A percentile compares a stretch with the other conserved stretches of the same genome.
Evolutionary conservation across 2,797 vertebrate genomes (phyloP).

Genomic region (Coregonus ussuriensis): DNA sequence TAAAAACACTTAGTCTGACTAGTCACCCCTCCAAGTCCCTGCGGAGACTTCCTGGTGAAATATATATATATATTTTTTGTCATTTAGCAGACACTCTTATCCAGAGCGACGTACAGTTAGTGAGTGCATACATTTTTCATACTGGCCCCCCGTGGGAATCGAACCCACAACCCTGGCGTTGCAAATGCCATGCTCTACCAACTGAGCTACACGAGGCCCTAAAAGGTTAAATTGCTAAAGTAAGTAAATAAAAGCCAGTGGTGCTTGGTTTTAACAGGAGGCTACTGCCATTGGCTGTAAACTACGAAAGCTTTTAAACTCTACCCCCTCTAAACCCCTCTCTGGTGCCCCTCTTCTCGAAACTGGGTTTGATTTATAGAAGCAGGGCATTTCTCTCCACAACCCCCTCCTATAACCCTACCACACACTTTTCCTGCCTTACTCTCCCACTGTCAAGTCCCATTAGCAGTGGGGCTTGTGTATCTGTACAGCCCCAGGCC

Average conservation of each 20-base stretch:
- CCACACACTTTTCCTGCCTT: background rate
- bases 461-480: background rate
- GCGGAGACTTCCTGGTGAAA: constrained; percentile 29
- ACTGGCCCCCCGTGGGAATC: no score
- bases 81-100: no score
- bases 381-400: background rate
- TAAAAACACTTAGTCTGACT: constrained; percentile 53
- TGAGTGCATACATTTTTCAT: no score
- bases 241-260: background rate
- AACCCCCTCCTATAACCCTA: background rate
- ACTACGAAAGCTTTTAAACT: background rate
- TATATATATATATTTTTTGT: no score
- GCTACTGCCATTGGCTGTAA: background rate
- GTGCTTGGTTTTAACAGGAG: background rate
- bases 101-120: no score
- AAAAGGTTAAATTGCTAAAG: background rate
- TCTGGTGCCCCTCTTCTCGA: background rate
- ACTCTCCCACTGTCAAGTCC: background rate
- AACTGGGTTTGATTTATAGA: background rate
- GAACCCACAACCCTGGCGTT: no score
- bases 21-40: constrained; percentile 22
- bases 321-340: background rate
- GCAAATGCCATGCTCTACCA: no score
- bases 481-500: background rate
- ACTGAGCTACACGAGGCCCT: no score